Evolutionary conservation across 2,113 vertebrate genomes (phyloP).

Genomic region (Anhinga anhinga): DNA sequence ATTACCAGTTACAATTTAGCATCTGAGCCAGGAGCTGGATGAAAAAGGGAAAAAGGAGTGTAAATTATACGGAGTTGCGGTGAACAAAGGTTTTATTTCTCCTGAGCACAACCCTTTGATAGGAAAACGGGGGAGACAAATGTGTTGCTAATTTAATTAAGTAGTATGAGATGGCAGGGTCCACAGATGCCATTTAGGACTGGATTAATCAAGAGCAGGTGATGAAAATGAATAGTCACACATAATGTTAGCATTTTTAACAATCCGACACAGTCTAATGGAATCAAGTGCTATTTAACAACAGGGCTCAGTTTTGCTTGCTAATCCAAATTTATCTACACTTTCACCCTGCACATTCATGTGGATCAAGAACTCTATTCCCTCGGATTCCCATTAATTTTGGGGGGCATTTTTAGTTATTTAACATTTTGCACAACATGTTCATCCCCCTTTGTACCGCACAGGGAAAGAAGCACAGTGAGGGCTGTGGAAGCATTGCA

Average conservation of each 20-base stretch:
- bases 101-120: constrained; percentile 80
- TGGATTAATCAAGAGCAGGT: constrained; percentile 81
- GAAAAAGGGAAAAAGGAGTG: constrained; percentile 68
- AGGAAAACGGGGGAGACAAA: constrained; percentile 82
- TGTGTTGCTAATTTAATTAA: constrained; percentile 88
- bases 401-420: constrained; percentile 46
- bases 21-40: constrained; percentile 77
- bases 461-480: background rate
- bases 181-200: constrained; percentile 76
- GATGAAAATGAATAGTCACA: constrained; percentile 80
- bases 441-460: background rate
- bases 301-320: constrained; percentile 63
- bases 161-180: constrained; percentile 77
- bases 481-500: background rate
- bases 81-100: constrained; percentile 83
- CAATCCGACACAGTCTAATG: constrained; percentile 75
- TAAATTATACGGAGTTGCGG: constrained; percentile 76
- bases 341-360: constrained; percentile 42
- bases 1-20: constrained; percentile 80
- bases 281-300: constrained; percentile 70
- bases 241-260: constrained; percentile 75
- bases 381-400: constrained; percentile 47
- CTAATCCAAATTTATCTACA: constrained; percentile 65
- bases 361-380: constrained; percentile 47
- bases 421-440: constrained; percentile 12